Evolutionary conservation across 2,888 invertebrate species (phyloP).

Genomic region (Pseudococcus jackbeardsleyi): DNA sequence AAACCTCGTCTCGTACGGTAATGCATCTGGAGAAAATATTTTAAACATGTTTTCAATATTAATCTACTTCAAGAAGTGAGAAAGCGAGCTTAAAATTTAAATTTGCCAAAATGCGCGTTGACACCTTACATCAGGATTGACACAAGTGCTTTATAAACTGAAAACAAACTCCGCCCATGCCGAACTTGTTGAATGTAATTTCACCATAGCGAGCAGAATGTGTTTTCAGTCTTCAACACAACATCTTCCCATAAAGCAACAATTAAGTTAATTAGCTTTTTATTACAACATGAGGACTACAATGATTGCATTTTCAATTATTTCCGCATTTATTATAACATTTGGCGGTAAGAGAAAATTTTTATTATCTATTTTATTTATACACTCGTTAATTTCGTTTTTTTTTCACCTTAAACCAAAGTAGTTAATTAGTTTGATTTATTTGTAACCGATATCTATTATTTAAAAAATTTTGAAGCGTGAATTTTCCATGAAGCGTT

Average conservation of each 20-base stretch:
- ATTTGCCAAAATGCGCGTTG: constrained; percentile 42
- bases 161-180: constrained; percentile 49
- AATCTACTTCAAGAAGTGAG: constrained; percentile 43
- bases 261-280: constrained; percentile 49
- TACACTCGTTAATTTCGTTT: neutral
- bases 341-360: constrained; percentile 20
- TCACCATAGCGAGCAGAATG: constrained; percentile 13
- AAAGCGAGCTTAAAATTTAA: constrained; percentile 48
- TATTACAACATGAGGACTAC: constrained; percentile 45
- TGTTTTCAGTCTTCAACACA: constrained; percentile 46
- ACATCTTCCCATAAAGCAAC: constrained; percentile 49
- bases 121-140: constrained; percentile 47
- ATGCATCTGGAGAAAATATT: constrained; percentile 18
- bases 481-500: neutral
- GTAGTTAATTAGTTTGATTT: neutral
- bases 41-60: constrained; percentile 27
- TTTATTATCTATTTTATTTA: neutral
- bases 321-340: constrained; percentile 1
- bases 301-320: constrained; percentile 50
- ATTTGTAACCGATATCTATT: neutral
- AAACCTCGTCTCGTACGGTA: neutral
- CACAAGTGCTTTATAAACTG: constrained; percentile 49
- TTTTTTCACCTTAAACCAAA: neutral
- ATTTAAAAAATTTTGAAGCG: neutral
- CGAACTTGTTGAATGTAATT: constrained; percentile 57